phyloP scores from a whole-genome alignment of 2,797 vertebrate species.

The Streptopelia turtur region DNA sequence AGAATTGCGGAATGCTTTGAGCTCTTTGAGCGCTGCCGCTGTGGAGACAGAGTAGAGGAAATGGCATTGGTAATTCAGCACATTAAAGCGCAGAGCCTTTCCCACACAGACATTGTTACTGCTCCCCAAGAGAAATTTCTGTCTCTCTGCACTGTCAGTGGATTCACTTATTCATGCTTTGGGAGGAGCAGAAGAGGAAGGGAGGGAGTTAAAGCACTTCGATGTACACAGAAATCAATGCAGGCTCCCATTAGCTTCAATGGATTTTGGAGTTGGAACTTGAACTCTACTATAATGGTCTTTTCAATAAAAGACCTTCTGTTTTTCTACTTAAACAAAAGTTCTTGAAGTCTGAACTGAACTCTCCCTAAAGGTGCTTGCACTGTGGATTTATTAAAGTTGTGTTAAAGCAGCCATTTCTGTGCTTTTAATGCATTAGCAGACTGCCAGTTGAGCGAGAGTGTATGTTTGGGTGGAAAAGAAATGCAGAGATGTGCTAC shows the following conservation, averaged over 20 bases:
- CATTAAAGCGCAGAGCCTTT: background rate
- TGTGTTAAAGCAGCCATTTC: background rate
- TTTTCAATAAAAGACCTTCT: constrained; percentile 1
- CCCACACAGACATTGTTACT: background rate
- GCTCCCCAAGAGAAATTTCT: background rate
- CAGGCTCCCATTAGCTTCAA: background rate
- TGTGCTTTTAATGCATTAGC: constrained; percentile 13
- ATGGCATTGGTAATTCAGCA: background rate
- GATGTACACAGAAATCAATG: background rate
- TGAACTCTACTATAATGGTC: background rate
- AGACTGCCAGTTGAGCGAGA: constrained; percentile 45
- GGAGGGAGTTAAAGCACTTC: constrained; percentile 6
- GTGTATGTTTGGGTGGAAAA: constrained; percentile 48
- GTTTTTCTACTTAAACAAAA: constrained; percentile 21
- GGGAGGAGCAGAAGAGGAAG: background rate
- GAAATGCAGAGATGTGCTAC: constrained; percentile 45
- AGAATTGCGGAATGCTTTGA: background rate
- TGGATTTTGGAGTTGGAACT: constrained; percentile 19
- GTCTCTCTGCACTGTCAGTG: background rate
- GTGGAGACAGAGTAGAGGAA: background rate
- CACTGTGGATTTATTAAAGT: constrained; percentile 27
- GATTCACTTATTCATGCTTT: background rate
- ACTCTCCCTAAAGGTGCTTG: constrained; percentile 26
- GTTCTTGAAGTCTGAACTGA: constrained; percentile 5
- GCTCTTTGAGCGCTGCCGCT: background rate